These are phyloP conservation scores for Penaeus monodon DNA, from an alignment of 2,888 invertebrate genomes.

Conservation along the genomic window DNA sequence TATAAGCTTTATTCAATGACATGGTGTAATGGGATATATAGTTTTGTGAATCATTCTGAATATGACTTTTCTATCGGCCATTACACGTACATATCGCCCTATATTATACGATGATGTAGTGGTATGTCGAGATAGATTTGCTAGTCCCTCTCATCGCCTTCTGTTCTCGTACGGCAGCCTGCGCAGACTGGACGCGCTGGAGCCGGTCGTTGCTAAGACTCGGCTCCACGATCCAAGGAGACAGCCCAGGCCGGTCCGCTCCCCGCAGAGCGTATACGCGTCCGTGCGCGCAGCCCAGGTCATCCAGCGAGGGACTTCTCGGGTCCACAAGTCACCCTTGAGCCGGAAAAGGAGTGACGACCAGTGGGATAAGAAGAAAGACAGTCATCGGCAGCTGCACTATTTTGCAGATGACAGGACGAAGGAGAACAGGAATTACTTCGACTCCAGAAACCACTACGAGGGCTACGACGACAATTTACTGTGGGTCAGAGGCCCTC, in stretches of 20 bases:
- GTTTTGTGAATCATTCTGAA: no score
- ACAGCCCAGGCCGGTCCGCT: slow-evolving; percentile 25
- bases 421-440: slow-evolving; percentile 7
- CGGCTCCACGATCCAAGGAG: slow-evolving; percentile 56
- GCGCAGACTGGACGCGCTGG: slow-evolving; percentile 49
- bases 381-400: slow-evolving; percentile 25
- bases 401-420: slow-evolving; percentile 21
- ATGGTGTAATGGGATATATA: no score
- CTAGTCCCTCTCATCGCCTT: no score
- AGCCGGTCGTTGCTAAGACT: slow-evolving; percentile 58
- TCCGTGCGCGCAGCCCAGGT: slow-evolving; percentile 36
- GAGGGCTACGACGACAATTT: slow-evolving; percentile 33
- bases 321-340: slow-evolving; percentile 30
- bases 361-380: slow-evolving; percentile 18
- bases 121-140: neutral
- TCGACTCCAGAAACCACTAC: neutral
- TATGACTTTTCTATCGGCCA: neutral
- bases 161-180: slow-evolving; percentile 9
- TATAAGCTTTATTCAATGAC: neutral
- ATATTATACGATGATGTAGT: neutral
- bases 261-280: slow-evolving; percentile 19
- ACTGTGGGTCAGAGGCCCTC: slow-evolving; percentile 26
- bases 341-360: slow-evolving; percentile 40
- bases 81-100: neutral
- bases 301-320: slow-evolving; percentile 30